Evolutionary conservation across 2,888 invertebrate genomes (phyloP).

Genomic region (Chymomyza procnemis): DNA sequence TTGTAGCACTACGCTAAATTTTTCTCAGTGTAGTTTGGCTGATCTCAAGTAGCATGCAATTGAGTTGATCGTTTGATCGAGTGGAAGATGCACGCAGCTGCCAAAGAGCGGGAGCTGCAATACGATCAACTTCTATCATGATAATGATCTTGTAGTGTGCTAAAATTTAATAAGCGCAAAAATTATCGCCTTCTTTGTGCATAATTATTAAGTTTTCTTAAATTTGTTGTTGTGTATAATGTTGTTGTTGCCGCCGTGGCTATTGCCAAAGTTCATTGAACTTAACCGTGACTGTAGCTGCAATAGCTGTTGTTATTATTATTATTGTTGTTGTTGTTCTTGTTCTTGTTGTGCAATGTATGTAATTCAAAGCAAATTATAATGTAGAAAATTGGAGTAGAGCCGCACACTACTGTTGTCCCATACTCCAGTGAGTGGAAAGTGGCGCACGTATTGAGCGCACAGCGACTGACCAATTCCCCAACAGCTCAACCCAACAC

Average conservation of each 20-base stretch:
- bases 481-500: neutral
- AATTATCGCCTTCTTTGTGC: slow-evolving; percentile 60
- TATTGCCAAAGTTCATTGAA: slow-evolving; percentile 33
- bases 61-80: slow-evolving; percentile 37
- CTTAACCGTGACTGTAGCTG: slow-evolving; percentile 26
- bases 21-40: neutral
- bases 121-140: slow-evolving; percentile 21
- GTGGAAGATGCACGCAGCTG: slow-evolving; percentile 5
- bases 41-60: slow-evolving; percentile 29
- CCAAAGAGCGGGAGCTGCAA: slow-evolving; percentile 19
- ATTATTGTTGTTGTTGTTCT: too few relatives aligned
- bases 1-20: neutral
- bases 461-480: slow-evolving; percentile 17
- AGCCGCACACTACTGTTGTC: slow-evolving; percentile 11
- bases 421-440: neutral
- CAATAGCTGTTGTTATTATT: slow-evolving; percentile 25
- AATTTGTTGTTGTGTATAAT: slow-evolving; percentile 23
- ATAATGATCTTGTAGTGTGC: slow-evolving; percentile 41
- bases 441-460: neutral
- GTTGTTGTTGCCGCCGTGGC: slow-evolving; percentile 18
- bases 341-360: slow-evolving; percentile 44
- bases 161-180: slow-evolving; percentile 67
- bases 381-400: slow-evolving; percentile 56
- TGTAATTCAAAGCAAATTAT: slow-evolving; percentile 67
- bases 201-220: slow-evolving; percentile 44